Conservation (phyloP, 2,113 vertebrate genomes). For the Brachyhypopomus occidentalis region DNA sequence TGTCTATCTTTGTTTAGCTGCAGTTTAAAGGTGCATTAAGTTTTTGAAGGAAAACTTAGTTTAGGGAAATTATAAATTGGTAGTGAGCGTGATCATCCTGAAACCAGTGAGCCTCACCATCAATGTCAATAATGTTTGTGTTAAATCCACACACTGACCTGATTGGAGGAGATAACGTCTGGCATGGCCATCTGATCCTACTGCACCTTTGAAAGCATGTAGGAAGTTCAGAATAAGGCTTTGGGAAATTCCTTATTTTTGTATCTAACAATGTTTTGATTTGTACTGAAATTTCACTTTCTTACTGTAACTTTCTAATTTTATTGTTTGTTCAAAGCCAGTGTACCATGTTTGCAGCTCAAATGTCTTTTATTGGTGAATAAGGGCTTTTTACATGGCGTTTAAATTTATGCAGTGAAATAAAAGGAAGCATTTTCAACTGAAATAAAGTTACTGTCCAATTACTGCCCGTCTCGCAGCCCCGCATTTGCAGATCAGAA, state of each 20-base stretch:
- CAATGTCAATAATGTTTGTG: background rate
- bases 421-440: slow-evolving; percentile 1
- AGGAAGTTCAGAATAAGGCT: background rate
- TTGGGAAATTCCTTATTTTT: slow-evolving; percentile 1
- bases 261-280: background rate
- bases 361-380: background rate
- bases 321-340: background rate
- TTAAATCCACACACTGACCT: background rate
- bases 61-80: background rate
- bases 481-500: no score
- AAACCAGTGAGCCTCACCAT: background rate
- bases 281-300: background rate
- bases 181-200: background rate
- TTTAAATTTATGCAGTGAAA: background rate
- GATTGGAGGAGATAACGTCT: background rate
- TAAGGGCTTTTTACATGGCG: background rate
- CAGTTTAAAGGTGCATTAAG: background rate
- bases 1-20: background rate
- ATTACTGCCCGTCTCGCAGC: no score
- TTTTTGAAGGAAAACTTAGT: background rate
- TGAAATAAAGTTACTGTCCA: no score
- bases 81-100: no score
- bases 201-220: background rate
- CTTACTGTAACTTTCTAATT: slow-evolving; percentile 1
- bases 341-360: background rate